Percentiles rank a stretch among this genome's conserved stretches.
Conservation (phyloP, 2,113 vertebrate genomes). For the Leptobrachium leishanense region DNA sequence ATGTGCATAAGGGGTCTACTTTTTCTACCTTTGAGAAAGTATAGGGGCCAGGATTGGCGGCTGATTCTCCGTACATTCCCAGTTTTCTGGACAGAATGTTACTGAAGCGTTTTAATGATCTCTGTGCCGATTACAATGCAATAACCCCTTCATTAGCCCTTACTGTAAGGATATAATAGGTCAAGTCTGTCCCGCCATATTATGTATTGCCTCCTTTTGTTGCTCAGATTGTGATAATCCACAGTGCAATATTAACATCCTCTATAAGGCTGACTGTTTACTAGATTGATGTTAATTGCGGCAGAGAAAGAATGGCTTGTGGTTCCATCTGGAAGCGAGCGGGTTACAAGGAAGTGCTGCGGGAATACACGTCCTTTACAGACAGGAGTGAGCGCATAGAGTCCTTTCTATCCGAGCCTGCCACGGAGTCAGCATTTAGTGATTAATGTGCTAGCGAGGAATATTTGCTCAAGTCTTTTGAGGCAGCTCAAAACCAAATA, state of each 20-base stretch:
- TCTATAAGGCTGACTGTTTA: not conserved
- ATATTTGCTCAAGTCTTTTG: conserved; percentile 46
- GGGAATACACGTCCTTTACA: not conserved
- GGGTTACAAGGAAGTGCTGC: conserved; percentile 7
- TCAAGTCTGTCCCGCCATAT: no score
- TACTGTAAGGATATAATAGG: no score
- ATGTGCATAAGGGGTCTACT: no score
- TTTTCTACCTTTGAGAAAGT: no score
- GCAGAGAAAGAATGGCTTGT: not conserved
- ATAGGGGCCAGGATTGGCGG: no score
- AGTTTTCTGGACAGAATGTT: no score
- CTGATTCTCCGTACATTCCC: no score
- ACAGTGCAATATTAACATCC: no score
- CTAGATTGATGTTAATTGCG: no score
- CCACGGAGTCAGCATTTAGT: conserved; percentile 24
- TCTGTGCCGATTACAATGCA: no score
- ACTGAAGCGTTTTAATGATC: no score
- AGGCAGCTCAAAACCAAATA: conserved; percentile 38
- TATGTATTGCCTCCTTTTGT: not conserved
- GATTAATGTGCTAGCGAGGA: conserved; percentile 24
- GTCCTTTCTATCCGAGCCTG: conserved; percentile 38
- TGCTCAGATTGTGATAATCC: not conserved
- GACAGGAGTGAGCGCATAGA: conserved; percentile 24
- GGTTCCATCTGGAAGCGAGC: not conserved
- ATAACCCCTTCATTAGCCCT: no score